Base-by-base conservation (phyloP, 2,797 vertebrate genomes). In the Gymnoscopelus microlampas region DNA sequence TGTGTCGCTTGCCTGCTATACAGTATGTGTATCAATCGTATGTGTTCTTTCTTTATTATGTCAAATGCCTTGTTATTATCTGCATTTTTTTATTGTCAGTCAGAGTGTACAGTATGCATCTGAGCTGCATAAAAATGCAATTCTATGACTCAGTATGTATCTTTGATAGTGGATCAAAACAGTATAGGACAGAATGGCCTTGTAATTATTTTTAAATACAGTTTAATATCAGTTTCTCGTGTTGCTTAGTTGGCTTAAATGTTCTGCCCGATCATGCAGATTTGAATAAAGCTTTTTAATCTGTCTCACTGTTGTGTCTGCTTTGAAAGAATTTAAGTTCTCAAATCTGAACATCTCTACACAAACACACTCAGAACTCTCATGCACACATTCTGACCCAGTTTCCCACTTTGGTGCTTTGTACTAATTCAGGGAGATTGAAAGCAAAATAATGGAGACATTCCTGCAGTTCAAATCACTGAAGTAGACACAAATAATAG, bases 251-350 rank as follows among this genome's bases (percentile, higher is more conserved):
- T 90, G 83, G 89, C 82, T 87, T 89, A 80, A 91, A 87, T 91
- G 86, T 90, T 86, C 78, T 84, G 89, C 89, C 88, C 93, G 90
- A 93, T 92, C 85, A 91, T 92, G 84, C 82, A 84, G 85, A 81
- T 87, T 90, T 91, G 81, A 95, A 93, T 94, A 95, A 94, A 84
- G 83, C 81, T 90, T 94, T 89, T 87, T 88, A 84, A 90, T 87
- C 84, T 73, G 78, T 81, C 74, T 62, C 49, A 71, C 49, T 50
- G 63, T 81, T 65, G 68, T 66, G 60, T 77, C 59, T 87, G 63
- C 82, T 65, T 73, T 77, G 73, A 75, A 79, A 74, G 65, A 50
- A 62, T 60, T 61, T 24, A 77, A 82, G 69, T 80, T 63, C 76
- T 85, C 76, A 69, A 54, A 85, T 80, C 61, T 74, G 65, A 76